Evolutionary conservation across 2,113 vertebrate species (phyloP).

Genomic region (Pseudorectes ferrugineus): DNA sequence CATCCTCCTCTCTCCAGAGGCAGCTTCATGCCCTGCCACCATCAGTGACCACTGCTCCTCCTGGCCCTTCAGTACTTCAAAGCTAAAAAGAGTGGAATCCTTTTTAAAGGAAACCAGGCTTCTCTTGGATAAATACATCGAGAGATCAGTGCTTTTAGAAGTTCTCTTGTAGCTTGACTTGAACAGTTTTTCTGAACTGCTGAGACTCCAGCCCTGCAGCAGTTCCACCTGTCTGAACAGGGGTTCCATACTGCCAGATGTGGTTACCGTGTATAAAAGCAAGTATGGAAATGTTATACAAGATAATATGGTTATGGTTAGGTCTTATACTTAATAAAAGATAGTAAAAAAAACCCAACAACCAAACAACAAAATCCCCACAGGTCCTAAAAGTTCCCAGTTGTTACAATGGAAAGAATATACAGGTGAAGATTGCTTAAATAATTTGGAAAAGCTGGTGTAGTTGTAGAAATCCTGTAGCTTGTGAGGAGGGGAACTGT

Average conservation of each 20-base stretch:
- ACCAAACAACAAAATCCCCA: neutral
- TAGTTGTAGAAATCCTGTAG: neutral
- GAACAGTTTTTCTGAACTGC: neutral
- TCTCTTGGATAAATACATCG: neutral
- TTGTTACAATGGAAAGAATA: neutral
- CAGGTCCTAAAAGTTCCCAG: neutral
- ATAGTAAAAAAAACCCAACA: neutral
- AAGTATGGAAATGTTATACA: neutral
- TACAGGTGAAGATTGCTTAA: neutral
- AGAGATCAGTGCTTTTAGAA: neutral
- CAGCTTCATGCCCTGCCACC: neutral
- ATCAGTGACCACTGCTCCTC: accelerated
- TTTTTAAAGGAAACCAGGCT: neutral
- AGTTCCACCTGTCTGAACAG: neutral
- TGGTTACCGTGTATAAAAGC: neutral
- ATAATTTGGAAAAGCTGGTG: neutral
- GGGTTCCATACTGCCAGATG: neutral
- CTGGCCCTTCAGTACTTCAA: neutral
- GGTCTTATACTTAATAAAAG: neutral
- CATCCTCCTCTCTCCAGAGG: neutral
- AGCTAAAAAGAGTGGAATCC: neutral
- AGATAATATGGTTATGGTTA: neutral
- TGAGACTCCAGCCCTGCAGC: neutral
- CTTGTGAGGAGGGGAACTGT: neutral
- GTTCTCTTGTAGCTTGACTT: neutral